Evolutionary conservation across 1,140 invertebrate species (phyloP), one percentile per base, ranked within the genome.

Genomic region (Dreissena rostriformis): DNA sequence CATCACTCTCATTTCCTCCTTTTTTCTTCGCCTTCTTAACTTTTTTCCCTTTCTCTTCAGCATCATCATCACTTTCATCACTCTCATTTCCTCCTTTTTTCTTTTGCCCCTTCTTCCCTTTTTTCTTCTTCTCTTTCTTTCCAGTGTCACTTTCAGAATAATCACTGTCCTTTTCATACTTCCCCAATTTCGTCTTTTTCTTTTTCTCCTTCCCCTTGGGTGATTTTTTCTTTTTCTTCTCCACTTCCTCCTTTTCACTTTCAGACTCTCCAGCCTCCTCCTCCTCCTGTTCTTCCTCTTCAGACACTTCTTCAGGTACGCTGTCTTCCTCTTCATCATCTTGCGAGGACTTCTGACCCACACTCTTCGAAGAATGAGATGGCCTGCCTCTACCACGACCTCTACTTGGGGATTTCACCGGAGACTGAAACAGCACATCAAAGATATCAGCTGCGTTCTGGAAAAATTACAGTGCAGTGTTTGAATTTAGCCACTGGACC

Each of bases 11-110:
- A n/a, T 55, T 53, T 74, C 22, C 55, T 57, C 24, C 53, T 52
- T n/a, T 70, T 52, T 81, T 82, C 51, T 55, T 74, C 72, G 73
- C 61, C 26, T 81, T 85, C 49, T 81, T 81, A 29, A 39, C 53
- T 39, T 83, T 83, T 12, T 73, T 51, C 19, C 53, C 49, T 74
- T 82, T 66, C 66, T 82, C 24, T 8, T 7, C 8, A 67, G 11
- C 65, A 29, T 72, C 70, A 24, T 49, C 71, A 19, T 22, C 28
- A 22, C 2, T 39, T 6, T 49, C 28, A 73, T 73, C 71, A 73
- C 71, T 82, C 39, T 55, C 66, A 49, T 71, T 67, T 71, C 28
- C 39, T 57, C 26, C 28, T 55, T 77, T 83, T 70, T 29, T 65
- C 68, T 63, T 76, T 76, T 19, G 68, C 63, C 22, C 63, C 73